Percentiles rank a stretch among this genome's conserved stretches.
phyloP scores from a whole-genome alignment of 2,113 vertebrate species.

The Syrmaticus mikado region DNA sequence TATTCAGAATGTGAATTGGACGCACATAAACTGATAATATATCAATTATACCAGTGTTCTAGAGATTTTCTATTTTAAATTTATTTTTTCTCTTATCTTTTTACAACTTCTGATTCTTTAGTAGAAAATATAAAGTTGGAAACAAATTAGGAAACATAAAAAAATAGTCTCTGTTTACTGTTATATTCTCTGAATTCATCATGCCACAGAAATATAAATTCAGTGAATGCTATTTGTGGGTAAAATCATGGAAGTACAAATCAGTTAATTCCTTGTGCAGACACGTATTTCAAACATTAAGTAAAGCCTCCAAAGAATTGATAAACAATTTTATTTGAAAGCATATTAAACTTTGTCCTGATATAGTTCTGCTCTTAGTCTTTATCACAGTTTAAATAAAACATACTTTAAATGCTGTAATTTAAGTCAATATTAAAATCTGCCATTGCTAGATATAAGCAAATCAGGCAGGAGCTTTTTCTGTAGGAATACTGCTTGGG shows the following conservation, averaged over 20 bases:
- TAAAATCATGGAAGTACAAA: constrained; percentile 4
- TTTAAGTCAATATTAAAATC: constrained; percentile 53
- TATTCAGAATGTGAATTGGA: constrained; percentile 73
- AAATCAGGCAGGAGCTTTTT: constrained; percentile 61
- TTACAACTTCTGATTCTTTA: background rate
- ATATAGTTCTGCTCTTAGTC: constrained; percentile 22
- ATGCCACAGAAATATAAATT: background rate
- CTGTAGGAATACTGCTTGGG: constrained; percentile 70
- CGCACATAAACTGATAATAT: constrained; percentile 48
- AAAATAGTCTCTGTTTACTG: background rate
- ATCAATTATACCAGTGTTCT: constrained; percentile 11
- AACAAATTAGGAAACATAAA: background rate
- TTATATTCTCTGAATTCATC: background rate
- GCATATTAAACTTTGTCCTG: constrained; percentile 4
- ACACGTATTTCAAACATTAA: background rate
- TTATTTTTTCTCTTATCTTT: background rate
- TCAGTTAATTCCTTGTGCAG: background rate
- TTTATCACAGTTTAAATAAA: constrained; percentile 47
- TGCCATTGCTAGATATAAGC: constrained; percentile 59
- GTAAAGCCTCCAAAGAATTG: constrained; percentile 3
- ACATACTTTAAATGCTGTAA: constrained; percentile 54
- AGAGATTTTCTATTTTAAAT: background rate
- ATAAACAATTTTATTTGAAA: constrained; percentile 10
- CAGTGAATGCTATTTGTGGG: background rate
- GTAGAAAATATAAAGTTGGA: background rate